Conservation (phyloP, 2,797 vertebrate species). For the Perodicticus potto region DNA sequence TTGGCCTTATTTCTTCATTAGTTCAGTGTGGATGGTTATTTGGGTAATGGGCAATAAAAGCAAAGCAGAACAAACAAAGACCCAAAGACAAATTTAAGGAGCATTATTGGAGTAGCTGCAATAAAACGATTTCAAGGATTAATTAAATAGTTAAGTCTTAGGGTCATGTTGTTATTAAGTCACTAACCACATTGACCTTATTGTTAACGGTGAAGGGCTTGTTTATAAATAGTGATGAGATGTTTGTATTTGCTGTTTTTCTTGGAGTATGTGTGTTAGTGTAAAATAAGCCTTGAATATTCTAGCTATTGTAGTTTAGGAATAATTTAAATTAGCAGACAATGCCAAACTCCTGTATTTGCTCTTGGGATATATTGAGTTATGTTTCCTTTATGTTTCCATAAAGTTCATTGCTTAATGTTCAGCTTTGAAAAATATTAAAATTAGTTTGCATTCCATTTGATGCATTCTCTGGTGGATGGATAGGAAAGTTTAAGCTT, state of each 20-base stretch:
- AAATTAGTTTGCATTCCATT: not conserved
- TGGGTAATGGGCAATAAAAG: not conserved
- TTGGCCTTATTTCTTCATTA: not conserved
- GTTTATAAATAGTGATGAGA: not conserved
- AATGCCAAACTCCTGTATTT: conserved; percentile 14
- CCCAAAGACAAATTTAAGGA: not conserved
- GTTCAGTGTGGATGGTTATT: not conserved
- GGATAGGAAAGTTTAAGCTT: not conserved
- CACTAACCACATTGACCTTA: not conserved
- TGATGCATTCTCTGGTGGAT: not conserved
- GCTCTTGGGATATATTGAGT: not conserved
- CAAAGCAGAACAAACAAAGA: conserved; percentile 21
- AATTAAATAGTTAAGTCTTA: not conserved
- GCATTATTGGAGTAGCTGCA: not conserved
- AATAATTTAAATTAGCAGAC: conserved; percentile 17
- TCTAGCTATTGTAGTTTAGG: not conserved
- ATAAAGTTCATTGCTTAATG: not conserved
- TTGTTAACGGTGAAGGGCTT: not conserved
- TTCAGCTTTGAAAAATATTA: conserved; percentile 25
- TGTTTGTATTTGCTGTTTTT: not conserved
- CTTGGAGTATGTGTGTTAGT: not conserved
- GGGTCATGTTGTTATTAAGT: not conserved
- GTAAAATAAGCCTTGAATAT: not conserved
- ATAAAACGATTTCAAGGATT: not conserved
- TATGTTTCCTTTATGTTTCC: not conserved